Conservation (phyloP, 1,140 invertebrate species). For the Atta texana region DNA sequence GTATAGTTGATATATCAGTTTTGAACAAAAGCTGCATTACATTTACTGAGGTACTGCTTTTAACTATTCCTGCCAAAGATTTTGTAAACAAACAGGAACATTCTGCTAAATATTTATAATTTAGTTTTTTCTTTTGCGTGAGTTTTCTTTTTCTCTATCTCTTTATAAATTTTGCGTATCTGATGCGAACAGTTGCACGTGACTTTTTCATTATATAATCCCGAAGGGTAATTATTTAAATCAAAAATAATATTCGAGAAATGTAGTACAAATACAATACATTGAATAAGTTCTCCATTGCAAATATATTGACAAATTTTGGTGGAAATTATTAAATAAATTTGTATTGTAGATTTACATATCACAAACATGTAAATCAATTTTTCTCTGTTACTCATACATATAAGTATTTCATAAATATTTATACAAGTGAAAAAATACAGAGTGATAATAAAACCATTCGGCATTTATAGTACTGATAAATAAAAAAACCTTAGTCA, state of each 20-base stretch:
- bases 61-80: background rate
- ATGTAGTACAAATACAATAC: background rate
- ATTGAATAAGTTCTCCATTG: constrained; percentile 1
- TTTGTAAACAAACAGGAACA: background rate
- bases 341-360: background rate
- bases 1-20: background rate
- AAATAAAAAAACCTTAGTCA: too few relatives aligned
- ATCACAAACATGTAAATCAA: constrained; percentile 15
- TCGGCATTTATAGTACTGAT: too few relatives aligned
- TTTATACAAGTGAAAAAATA: too few relatives aligned
- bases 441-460: too few relatives aligned
- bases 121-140: background rate
- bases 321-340: constrained; percentile 7
- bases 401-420: too few relatives aligned
- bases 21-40: background rate
- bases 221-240: background rate
- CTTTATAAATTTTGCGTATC: background rate
- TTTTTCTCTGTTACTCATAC: background rate
- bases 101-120: background rate
- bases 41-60: background rate
- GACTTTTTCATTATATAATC: background rate
- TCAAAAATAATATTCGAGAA: background rate
- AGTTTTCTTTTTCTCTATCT: background rate
- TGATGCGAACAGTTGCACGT: background rate
- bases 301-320: background rate